Percentiles rank a stretch among this genome's conserved stretches.
Conservation (phyloP, 2,888 invertebrate genomes). For the Nemapogon koenigi region DNA sequence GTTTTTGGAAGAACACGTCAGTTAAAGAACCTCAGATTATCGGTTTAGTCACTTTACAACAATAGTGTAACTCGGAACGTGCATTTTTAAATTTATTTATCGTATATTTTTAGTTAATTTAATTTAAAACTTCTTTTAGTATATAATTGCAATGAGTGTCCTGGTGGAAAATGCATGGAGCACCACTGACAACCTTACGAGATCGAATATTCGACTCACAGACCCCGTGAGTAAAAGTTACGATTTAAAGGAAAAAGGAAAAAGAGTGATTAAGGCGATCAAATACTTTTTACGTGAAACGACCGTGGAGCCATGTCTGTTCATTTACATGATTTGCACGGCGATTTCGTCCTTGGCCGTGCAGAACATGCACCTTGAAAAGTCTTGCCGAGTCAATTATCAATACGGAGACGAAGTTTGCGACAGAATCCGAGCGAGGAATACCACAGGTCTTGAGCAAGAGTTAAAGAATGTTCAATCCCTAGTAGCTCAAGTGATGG, state of each 20-base stretch:
- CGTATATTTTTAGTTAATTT: too few species aligned
- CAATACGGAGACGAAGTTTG: constrained; percentile 58
- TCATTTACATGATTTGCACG: constrained; percentile 69
- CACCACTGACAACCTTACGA: constrained; percentile 36
- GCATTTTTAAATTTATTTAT: too few species aligned
- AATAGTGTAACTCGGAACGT: constrained; percentile 23
- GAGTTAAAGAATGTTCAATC: constrained; percentile 50
- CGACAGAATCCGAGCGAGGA: constrained; percentile 47
- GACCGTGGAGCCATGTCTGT: constrained; percentile 72
- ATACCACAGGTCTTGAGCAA: constrained; percentile 44
- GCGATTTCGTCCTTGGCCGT: constrained; percentile 69
- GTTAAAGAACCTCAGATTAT: constrained; percentile 42
- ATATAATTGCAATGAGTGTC: constrained; percentile 32
- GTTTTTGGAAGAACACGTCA: constrained; percentile 46
- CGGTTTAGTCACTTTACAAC: constrained; percentile 33
- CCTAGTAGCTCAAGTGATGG: constrained; percentile 56
- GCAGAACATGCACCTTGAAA: constrained; percentile 64
- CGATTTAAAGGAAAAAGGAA: constrained; percentile 40
- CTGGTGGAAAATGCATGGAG: constrained; percentile 32
- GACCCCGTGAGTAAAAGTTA: constrained; percentile 23
- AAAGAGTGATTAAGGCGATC: constrained; percentile 37
- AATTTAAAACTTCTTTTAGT: too few species aligned
- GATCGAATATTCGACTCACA: constrained; percentile 43
- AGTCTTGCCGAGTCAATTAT: constrained; percentile 63
- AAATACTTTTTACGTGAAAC: constrained; percentile 39